phyloP scores from a whole-genome alignment of 2,113 vertebrate genomes.

The Romanogobio albipinnatus region DNA sequence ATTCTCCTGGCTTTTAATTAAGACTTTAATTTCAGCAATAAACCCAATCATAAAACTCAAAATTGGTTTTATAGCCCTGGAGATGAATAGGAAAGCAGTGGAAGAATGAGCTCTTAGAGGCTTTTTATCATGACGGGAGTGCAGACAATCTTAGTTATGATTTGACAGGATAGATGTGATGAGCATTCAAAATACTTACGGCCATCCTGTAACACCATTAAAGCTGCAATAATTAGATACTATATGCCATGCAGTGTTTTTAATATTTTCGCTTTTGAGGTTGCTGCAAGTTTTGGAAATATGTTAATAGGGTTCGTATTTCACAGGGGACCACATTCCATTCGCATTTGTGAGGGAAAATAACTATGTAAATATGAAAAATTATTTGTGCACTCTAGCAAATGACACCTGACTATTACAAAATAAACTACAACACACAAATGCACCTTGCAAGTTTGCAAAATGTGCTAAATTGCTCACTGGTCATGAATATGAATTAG shows the following conservation, averaged over 20 bases:
- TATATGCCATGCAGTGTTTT: neutral
- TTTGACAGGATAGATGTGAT: constrained; percentile 1
- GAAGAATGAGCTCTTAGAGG: neutral
- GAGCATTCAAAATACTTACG: neutral
- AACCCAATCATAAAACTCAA: constrained; percentile 2
- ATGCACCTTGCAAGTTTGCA: too few species aligned
- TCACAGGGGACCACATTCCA: neutral
- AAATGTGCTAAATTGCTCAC: neutral
- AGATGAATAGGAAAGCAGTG: constrained; percentile 13
- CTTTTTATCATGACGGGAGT: neutral
- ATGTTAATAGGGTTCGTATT: neutral
- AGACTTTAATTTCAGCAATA: constrained; percentile 39
- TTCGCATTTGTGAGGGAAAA: neutral
- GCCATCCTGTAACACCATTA: neutral
- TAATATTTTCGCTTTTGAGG: neutral
- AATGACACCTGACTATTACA: neutral
- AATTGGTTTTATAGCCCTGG: constrained; percentile 23
- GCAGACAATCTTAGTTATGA: constrained; percentile 5
- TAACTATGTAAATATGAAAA: neutral
- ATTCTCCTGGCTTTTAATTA: constrained; percentile 45
- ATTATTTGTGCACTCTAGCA: neutral
- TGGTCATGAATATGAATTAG: neutral
- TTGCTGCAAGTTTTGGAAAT: constrained; percentile 4
- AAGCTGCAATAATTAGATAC: neutral
- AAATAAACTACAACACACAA: neutral